Conservation (phyloP, 2,888 invertebrate genomes). For the Ischnura elegans region DNA sequence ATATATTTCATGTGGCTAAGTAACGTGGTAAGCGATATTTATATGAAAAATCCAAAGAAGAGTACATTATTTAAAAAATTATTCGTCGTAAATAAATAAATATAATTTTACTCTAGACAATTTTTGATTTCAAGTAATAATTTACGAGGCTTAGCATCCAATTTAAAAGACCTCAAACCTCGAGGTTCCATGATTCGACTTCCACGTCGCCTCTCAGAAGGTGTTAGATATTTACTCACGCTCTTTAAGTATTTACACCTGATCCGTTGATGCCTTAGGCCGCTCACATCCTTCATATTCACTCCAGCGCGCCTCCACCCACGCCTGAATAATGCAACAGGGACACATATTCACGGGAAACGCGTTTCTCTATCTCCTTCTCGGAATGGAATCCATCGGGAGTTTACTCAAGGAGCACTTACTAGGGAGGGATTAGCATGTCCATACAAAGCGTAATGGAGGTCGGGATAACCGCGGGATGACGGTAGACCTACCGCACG, state of each 20-base stretch:
- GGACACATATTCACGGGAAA: background rate
- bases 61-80: too few relatives aligned
- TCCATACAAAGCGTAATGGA: conserved; percentile 65
- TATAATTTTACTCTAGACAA: too few relatives aligned
- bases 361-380: conserved; percentile 33
- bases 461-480: conserved; percentile 46
- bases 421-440: conserved; percentile 62
- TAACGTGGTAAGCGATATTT: too few relatives aligned
- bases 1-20: too few relatives aligned
- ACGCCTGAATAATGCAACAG: conserved; percentile 19
- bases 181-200: background rate
- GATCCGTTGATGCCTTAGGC: background rate
- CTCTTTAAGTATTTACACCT: background rate
- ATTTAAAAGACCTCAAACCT: too few relatives aligned
- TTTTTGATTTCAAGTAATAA: too few relatives aligned
- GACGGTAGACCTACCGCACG: conserved; percentile 66
- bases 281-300: background rate
- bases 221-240: background rate
- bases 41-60: too few relatives aligned
- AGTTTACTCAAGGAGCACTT: conserved; percentile 65
- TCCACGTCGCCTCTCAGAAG: background rate
- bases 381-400: conserved; percentile 47
- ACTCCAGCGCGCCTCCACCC: background rate
- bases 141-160: too few relatives aligned
- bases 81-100: too few relatives aligned